These are phyloP conservation scores for Platysteira castanea DNA, from an alignment of 2,113 vertebrate genomes.

Conservation along the genomic window DNA sequence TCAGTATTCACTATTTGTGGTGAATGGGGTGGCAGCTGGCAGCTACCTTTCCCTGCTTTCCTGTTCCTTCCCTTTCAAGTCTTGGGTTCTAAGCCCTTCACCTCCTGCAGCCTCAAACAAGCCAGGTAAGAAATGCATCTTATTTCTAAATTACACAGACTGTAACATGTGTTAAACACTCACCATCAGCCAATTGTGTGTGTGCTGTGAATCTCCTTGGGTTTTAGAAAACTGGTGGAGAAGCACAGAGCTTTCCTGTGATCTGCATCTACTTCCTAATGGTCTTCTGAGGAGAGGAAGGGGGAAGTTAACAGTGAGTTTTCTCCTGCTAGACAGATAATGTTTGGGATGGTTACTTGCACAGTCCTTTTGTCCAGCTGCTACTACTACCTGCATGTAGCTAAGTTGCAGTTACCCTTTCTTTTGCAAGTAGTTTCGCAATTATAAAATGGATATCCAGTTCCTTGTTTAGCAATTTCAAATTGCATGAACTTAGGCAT, in stretches of 20 bases:
- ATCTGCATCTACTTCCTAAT: not conserved
- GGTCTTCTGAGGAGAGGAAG: not conserved
- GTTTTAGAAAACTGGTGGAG: not conserved
- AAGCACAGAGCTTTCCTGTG: not conserved
- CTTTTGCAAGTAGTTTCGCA: not conserved
- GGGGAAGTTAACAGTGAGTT: not conserved
- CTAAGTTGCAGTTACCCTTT: not conserved
- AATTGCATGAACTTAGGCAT: fast-evolving
- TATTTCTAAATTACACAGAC: not conserved
- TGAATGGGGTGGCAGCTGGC: not conserved
- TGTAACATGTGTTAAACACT: not conserved
- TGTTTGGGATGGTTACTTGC: not conserved
- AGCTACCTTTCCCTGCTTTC: not conserved
- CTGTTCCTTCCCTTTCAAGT: not conserved
- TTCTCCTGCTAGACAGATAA: not conserved
- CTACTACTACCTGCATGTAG: fast-evolving
- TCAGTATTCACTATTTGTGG: fast-evolving
- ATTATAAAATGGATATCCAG: not conserved
- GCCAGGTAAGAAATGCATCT: not conserved
- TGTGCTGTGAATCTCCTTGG: fast-evolving
- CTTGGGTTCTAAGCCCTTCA: not conserved
- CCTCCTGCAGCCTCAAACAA: not conserved
- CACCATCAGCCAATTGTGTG: not conserved
- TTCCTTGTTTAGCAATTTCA: not conserved
- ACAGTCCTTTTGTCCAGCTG: not conserved